phyloP scores from a whole-genome alignment of 2,113 vertebrate species.

The Oxygymnocypris stewartii region DNA sequence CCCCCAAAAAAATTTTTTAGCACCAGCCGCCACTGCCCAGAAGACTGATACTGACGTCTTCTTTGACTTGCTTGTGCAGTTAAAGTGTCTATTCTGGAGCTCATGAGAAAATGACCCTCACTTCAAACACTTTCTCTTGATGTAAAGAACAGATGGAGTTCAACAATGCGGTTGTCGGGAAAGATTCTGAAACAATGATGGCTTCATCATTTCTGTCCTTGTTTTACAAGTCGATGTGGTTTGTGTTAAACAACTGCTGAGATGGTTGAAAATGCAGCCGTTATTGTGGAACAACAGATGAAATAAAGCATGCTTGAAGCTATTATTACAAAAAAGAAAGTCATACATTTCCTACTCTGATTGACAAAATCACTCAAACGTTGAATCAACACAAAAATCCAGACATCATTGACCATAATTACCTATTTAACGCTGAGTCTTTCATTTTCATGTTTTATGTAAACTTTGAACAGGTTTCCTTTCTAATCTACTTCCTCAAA shows the following conservation, averaged over 20 bases:
- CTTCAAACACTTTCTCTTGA: constrained; percentile 47
- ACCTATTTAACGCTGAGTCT: background rate
- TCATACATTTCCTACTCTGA: background rate
- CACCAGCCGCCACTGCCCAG: too few species aligned
- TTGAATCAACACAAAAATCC: background rate
- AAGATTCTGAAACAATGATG: constrained; percentile 65
- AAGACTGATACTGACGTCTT: background rate
- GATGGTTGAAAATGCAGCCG: background rate
- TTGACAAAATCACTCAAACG: background rate
- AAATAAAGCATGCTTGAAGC: background rate
- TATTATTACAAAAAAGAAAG: background rate
- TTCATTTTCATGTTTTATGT: background rate
- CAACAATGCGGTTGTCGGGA: constrained; percentile 54
- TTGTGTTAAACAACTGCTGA: constrained; percentile 56
- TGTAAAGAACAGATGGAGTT: constrained; percentile 60
- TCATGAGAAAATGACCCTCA: constrained; percentile 5
- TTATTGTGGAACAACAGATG: background rate
- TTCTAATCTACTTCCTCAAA: background rate
- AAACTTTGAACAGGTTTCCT: constrained; percentile 17
- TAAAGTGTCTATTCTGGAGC: constrained; percentile 11
- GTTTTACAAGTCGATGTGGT: constrained; percentile 58
- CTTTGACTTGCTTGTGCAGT: constrained; percentile 12
- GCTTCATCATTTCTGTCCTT: constrained; percentile 50
- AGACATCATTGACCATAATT: background rate
- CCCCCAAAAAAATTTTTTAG: too few species aligned